Base-by-base conservation (phyloP, 2,797 vertebrate genomes). In the Chelonia mydas region DNA sequence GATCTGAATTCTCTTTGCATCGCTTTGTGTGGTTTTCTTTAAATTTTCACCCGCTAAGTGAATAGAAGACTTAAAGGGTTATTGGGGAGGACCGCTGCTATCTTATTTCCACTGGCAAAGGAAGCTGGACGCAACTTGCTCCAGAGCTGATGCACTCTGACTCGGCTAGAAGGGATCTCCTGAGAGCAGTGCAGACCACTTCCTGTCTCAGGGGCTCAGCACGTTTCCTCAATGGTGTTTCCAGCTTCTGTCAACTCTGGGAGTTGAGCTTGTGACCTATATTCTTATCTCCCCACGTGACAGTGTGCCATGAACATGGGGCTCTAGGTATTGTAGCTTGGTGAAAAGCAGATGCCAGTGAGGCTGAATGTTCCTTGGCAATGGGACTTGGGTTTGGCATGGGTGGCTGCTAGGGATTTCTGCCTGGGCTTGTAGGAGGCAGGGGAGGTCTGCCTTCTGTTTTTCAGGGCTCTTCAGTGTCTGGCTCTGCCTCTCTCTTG, bases 401-500 rank as follows among this genome's bases (percentile, higher is more conserved):
- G 37, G 37, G 10, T 72, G 21, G n/a, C 19, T 72, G 37, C 68
- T 11, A 72, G 3, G 37, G 65, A 25, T 10, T n/a, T 37, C 11
- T n/a, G 8, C 33, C 33, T 1, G 7, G 33, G 61, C 7, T 50
- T 12, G 3, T 8, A 11, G 33, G 17, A 7, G 33, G 2, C 1
- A 41, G 80, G 33, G 1, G 0, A 59, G 4, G 13, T 15, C 41
- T 25, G 13, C 11, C 89, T 0, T 10, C 6, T 1, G 16, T 47
- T 47, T 87, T 49, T 21, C 28, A 6, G 7, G 10, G 7, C 25
- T 27, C 57, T 11, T 92, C 45, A 2, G 51, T 51, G 47, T 65
- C 27, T 53, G 21, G 3, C 47, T 16, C 13, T 3, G 28, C 25
- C 84, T 2, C 0, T 25, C 37, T 59, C 77, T 1, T 85, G 94